phyloP scores from a whole-genome alignment of 2,113 vertebrate species.

The Tenebrosternarchus preto region DNA sequence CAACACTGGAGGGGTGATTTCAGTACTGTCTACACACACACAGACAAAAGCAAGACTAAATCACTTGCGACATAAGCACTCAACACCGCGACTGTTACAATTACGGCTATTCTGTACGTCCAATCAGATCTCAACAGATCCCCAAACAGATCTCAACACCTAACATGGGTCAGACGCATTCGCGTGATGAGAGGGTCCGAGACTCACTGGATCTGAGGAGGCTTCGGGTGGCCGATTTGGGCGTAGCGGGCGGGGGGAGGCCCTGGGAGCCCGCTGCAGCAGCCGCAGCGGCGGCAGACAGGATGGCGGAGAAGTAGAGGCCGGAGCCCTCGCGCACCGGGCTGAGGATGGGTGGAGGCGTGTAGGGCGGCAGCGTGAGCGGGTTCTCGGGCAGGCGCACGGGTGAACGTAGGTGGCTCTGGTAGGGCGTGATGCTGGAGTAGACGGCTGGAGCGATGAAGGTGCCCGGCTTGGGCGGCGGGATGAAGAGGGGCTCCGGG shows the following conservation, averaged over 20 bases:
- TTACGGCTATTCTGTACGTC: background rate
- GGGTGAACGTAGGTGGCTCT: constrained; percentile 95
- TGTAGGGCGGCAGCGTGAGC: constrained; percentile 92
- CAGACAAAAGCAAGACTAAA: constrained; percentile 18
- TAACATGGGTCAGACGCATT: background rate
- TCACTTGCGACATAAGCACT: too few relatives aligned
- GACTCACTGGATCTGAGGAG: constrained; percentile 93
- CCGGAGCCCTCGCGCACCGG: constrained; percentile 95
- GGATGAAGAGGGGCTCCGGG: constrained; percentile 96
- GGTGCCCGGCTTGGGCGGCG: constrained; percentile 87
- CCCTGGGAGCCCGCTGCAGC: constrained; percentile 71
- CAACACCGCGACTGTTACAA: background rate
- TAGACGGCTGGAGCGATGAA: constrained; percentile 91
- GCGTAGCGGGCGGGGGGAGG: constrained; percentile 85
- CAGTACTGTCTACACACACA: constrained; percentile 82
- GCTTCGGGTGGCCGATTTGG: constrained; percentile 91
- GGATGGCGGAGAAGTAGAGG: constrained; percentile 95
- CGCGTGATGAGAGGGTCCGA: too few relatives aligned
- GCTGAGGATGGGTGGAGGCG: constrained; percentile 96
- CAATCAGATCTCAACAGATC: background rate
- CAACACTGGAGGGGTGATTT: constrained; percentile 92
- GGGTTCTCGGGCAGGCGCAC: constrained; percentile 88
- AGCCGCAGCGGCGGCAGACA: constrained; percentile 74
- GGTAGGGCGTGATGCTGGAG: constrained; percentile 91
- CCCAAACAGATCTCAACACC: too few relatives aligned